phyloP scores from a whole-genome alignment of 2,888 invertebrate species.

The Athripsodes cinereus region DNA sequence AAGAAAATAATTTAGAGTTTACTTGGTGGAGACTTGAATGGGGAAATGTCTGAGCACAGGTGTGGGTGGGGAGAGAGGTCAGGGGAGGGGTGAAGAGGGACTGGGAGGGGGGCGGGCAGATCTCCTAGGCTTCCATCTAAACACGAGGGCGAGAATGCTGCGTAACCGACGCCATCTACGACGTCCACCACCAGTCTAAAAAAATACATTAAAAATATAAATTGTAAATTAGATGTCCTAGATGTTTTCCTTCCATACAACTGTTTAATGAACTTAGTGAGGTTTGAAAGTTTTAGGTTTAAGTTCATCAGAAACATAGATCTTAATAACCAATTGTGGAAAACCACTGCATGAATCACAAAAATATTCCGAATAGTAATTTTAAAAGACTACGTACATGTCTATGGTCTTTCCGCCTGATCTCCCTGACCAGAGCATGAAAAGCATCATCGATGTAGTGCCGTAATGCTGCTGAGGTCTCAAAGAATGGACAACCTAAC shows the following conservation, averaged over 20 bases:
- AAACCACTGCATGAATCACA: no score
- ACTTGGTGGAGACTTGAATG: background rate
- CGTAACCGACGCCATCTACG: conserved; percentile 78
- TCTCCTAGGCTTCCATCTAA: conserved; percentile 56
- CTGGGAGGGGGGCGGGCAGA: conserved; percentile 32
- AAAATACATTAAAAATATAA: background rate
- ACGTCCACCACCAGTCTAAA: conserved; percentile 50
- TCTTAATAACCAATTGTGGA: no score
- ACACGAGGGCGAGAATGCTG: conserved; percentile 78
- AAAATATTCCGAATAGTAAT: no score
- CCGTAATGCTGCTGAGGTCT: conserved; percentile 82
- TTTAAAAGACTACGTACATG: conserved; percentile 6
- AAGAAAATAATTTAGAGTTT: no score
- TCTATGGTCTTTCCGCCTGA: conserved; percentile 69
- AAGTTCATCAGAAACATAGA: no score
- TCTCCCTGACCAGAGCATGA: conserved; percentile 83
- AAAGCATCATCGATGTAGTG: conserved; percentile 89
- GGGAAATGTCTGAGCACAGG: conserved; percentile 10
- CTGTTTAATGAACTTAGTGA: no score
- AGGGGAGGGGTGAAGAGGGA: conserved; percentile 24
- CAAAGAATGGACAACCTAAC: conserved; percentile 85
- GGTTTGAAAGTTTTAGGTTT: no score
- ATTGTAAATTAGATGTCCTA: conserved; percentile 1
- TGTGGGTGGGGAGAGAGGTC: conserved; percentile 15
- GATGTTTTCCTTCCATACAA: no score